phyloP scores from a whole-genome alignment of 2,888 invertebrate genomes.

The Sminthurides aquaticus region DNA sequence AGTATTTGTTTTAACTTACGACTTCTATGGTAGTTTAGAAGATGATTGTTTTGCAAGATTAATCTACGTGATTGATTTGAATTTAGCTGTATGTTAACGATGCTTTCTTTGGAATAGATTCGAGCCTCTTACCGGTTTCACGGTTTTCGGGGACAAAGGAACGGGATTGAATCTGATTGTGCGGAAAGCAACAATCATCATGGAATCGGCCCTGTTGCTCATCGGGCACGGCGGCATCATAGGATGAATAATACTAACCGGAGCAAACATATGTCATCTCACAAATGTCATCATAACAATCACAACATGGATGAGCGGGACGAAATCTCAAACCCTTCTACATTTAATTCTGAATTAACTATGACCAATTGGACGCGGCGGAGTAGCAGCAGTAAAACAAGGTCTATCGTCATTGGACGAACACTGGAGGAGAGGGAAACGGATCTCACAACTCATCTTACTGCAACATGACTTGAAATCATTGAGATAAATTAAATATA shows the following conservation, averaged over 20 bases:
- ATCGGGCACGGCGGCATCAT: slow-evolving; percentile 6
- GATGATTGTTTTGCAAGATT: background rate
- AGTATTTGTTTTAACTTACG: background rate
- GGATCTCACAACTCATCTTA: slow-evolving; percentile 14
- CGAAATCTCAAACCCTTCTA: background rate
- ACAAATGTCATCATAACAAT: background rate
- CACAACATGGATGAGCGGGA: background rate
- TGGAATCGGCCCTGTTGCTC: background rate
- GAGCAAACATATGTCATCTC: slow-evolving; percentile 3
- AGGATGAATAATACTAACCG: slow-evolving; percentile 2
- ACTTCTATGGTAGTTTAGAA: background rate
- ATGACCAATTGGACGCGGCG: background rate
- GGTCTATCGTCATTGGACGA: background rate
- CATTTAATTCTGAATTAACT: background rate
- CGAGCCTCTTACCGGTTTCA: slow-evolving; percentile 33
- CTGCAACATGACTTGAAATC: background rate
- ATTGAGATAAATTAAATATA: too few relatives aligned
- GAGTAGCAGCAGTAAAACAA: slow-evolving; percentile 1
- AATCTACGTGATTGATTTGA: background rate
- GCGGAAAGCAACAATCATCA: background rate
- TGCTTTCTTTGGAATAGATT: slow-evolving; percentile 18
- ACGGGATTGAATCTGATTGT: slow-evolving; percentile 6
- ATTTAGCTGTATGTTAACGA: too few relatives aligned
- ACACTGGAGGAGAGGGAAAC: background rate
- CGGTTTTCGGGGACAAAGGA: slow-evolving; percentile 18